These are phyloP conservation scores for Pandemis heparana DNA, from an alignment of 2,888 invertebrate genomes.

Conservation along the genomic window DNA sequence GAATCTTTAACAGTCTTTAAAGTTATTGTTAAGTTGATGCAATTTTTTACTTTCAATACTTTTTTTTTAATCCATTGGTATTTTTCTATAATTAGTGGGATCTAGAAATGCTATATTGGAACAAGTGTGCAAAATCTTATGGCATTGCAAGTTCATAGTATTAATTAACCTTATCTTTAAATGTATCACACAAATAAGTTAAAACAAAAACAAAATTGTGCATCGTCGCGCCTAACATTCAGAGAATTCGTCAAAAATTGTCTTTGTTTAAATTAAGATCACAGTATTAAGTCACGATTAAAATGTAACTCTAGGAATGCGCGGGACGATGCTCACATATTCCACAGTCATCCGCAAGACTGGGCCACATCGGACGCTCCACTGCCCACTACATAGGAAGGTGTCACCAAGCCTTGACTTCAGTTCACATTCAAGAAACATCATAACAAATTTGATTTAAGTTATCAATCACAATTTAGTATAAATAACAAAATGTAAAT, in stretches of 20 bases:
- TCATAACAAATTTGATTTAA: conserved; percentile 45
- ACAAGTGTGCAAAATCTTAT: conserved; percentile 73
- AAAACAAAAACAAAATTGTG: conserved; percentile 70
- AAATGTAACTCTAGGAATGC: conserved; percentile 79
- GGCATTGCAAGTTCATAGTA: conserved; percentile 74
- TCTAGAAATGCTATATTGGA: conserved; percentile 79
- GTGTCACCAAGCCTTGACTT: conserved; percentile 67
- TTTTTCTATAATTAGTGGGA: conserved; percentile 56
- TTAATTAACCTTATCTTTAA: conserved; percentile 73
- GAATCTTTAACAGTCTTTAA: conserved; percentile 57
- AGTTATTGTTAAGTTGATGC: conserved; percentile 54
- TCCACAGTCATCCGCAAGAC: conserved; percentile 82
- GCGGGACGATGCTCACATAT: conserved; percentile 79
- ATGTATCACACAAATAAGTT: conserved; percentile 81
- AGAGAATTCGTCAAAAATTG: conserved; percentile 82
- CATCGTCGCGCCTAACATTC: conserved; percentile 74
- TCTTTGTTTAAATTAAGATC: conserved; percentile 84
- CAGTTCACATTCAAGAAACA: conserved; percentile 58
- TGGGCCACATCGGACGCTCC: conserved; percentile 69
- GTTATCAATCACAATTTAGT: conserved; percentile 39
- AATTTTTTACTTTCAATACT: conserved; percentile 57
- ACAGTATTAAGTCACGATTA: conserved; percentile 84
- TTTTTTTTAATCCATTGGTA: conserved; percentile 49
- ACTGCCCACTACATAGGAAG: conserved; percentile 62
- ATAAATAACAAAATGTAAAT: conserved; percentile 47